Evolutionary conservation across 2,113 vertebrate genomes (phyloP).

Genomic region (Cyprinodon brontotheroides): DNA sequence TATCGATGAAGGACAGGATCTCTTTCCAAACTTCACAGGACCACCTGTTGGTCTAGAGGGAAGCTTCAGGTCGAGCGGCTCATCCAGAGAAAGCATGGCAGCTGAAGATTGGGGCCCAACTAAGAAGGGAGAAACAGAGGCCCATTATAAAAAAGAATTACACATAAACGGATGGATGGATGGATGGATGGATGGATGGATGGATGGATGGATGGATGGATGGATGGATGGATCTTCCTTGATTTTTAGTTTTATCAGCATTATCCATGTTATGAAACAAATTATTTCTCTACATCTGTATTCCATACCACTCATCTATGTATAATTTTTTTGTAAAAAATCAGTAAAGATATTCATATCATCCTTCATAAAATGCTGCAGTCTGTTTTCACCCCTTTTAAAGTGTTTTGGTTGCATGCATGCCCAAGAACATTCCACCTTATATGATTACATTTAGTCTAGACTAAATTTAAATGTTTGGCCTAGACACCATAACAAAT

Average conservation of each 20-base stretch:
- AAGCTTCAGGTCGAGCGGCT: conserved; percentile 94
- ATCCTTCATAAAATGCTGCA: too few relatives aligned
- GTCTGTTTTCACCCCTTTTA: too few relatives aligned
- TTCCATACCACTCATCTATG: not conserved
- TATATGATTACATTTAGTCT: too few relatives aligned
- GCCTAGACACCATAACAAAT: too few relatives aligned
- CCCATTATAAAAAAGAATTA: not conserved
- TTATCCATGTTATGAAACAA: not conserved
- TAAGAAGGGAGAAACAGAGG: conserved; percentile 44
- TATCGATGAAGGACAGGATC: conserved; percentile 60
- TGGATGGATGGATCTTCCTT: too few relatives aligned
- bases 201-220: too few relatives aligned
- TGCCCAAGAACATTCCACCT: too few relatives aligned
- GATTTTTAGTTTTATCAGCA: not conserved
- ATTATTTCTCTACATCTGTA: not conserved
- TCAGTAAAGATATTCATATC: too few relatives aligned
- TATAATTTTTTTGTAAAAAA: too few relatives aligned
- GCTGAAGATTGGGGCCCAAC: conserved; percentile 26
- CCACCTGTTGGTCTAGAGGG: conserved; percentile 80
- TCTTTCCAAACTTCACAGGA: conserved; percentile 72
- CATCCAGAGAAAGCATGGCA: conserved; percentile 92
- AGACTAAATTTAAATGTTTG: too few relatives aligned
- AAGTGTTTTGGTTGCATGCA: too few relatives aligned
- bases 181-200: too few relatives aligned
- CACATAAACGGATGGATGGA: not conserved